Evolutionary conservation across 2,113 vertebrate genomes (phyloP).

Genomic region (Aphyosemion australe): DNA sequence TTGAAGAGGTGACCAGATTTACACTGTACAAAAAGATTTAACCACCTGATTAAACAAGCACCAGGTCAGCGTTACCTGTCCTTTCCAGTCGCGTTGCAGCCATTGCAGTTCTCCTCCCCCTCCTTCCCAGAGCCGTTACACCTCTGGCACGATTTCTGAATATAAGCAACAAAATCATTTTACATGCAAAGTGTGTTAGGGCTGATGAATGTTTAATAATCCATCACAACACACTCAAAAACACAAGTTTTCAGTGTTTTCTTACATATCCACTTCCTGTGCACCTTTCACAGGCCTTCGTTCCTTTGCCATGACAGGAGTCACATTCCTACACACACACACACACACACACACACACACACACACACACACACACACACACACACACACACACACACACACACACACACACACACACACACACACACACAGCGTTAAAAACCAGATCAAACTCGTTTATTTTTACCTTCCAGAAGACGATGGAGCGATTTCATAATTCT

Average conservation of each 20-base stretch:
- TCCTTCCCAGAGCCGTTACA: constrained; percentile 59
- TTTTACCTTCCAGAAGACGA: no score
- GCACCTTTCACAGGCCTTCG: constrained; percentile 52
- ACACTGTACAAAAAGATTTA: no score
- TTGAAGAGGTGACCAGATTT: background rate
- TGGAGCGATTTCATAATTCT: no score
- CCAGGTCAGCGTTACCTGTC: constrained; percentile 40
- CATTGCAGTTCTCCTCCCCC: background rate
- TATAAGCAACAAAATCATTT: no score
- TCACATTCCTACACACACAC: constrained; percentile 64
- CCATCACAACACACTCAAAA: background rate
- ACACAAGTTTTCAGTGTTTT: background rate
- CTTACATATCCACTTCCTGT: constrained; percentile 65
- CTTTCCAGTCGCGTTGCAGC: constrained; percentile 56
- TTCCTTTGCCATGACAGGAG: constrained; percentile 58
- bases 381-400: background rate
- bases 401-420: constrained; percentile 6
- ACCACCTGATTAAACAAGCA: background rate
- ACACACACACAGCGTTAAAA: constrained; percentile 5
- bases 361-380: constrained; percentile 4
- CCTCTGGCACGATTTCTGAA: constrained; percentile 55
- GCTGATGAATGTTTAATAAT: background rate
- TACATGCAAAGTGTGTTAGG: background rate
- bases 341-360: constrained; percentile 4
- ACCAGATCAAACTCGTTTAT: no score